Base-by-base conservation (phyloP, 2,797 vertebrate species). In the Tympanoctomys barrerae region DNA sequence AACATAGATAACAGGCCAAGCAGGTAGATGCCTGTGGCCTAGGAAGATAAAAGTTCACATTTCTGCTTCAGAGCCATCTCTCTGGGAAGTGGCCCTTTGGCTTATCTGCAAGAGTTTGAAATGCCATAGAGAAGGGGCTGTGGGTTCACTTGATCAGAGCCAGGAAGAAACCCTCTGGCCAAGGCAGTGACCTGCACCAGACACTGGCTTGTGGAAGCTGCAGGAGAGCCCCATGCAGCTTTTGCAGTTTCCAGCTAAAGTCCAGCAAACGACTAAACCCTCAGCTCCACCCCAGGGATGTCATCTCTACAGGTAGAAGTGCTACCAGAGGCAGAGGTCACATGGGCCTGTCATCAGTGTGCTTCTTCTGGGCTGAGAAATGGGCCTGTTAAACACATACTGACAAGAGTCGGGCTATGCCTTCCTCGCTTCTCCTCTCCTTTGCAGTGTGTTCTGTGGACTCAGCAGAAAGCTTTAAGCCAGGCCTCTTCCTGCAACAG, bases 251-350 rank as follows among this genome's bases (percentile, higher is more conserved):
- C 10, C 52, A 11, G 49, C 66, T 42, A 19, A 39, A 21, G 7
- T 14, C 46, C 13, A 11, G 46, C 26, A 28, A 11, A 33, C 0
- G 33, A 33, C 22, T 36, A 2, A 18, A 3, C 36, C 49, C 49
- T 49, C 4, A 0, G 42, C 52, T 68, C 19, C 11, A 2, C 8
- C 0, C 2, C 5, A 28, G 59, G 2, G 26, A 4, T 18, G 9
- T 19, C 1, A 14, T 16, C n/a, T 70, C 11, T 59, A 13, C 24
- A 22, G 26, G 5, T 10, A 2, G 22, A 49, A 18, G 9, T 7
- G 2, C 59, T 6, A 21, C 87, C 71, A 2, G 64, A 14, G 54
- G 13, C 33, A 49, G 46, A 13, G 70, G 21, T 12, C 11, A 6
- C 2, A 7, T 31, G 64, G 12, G 49, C 7, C 3, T 26, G 2